Percentiles rank a stretch among this genome's conserved stretches.
phyloP scores from a whole-genome alignment of 2,113 vertebrate genomes.

The Ctenomys sociabilis region DNA sequence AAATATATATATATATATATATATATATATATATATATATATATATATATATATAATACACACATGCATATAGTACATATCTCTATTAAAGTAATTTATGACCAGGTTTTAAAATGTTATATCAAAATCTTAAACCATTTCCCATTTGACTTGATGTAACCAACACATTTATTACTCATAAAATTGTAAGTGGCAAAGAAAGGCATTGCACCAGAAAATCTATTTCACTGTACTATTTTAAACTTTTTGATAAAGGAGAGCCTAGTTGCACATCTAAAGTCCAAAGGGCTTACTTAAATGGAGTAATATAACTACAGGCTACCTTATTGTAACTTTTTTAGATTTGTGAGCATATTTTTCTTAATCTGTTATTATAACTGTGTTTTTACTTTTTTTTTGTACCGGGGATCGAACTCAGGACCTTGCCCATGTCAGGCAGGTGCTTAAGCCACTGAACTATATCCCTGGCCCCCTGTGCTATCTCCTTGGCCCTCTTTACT shows the following conservation, averaged over 20 bases:
- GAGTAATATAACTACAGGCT: not conserved
- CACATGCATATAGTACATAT: constrained; percentile 4
- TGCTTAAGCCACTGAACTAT: no score
- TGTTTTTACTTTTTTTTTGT: constrained; percentile 13
- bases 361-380: not conserved
- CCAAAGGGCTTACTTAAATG: constrained; percentile 14
- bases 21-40: not conserved
- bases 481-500: no score
- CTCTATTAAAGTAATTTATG: constrained; percentile 63
- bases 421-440: no score
- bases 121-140: constrained; percentile 65
- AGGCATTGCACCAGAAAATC: constrained; percentile 18
- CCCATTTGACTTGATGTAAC: constrained; percentile 64
- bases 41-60: constrained; percentile 5
- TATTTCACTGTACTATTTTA: constrained; percentile 57
- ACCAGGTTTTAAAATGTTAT: constrained; percentile 61
- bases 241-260: constrained; percentile 63
- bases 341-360: constrained; percentile 60
- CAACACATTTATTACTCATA: constrained; percentile 60
- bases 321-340: constrained; percentile 16
- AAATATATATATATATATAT: not conserved
- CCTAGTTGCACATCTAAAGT: constrained; percentile 22
- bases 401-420: no score
- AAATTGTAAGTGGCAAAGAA: constrained; percentile 69
- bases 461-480: no score